Percentiles rank a stretch among this genome's conserved stretches.
phyloP scores from a whole-genome alignment of 2,113 vertebrate species.

The Platanista minor region DNA sequence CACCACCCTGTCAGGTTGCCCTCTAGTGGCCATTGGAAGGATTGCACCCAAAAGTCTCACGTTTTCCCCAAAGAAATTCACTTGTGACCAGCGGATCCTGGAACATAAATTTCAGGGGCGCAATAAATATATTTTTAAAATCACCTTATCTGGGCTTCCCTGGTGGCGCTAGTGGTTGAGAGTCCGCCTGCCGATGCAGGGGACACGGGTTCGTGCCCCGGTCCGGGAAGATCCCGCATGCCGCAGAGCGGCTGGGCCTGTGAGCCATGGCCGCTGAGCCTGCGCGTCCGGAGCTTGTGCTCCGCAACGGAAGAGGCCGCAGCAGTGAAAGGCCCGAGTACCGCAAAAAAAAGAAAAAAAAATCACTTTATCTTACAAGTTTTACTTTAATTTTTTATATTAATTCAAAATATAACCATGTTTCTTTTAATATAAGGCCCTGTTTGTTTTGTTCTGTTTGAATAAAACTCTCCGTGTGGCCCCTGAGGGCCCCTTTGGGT shows the following conservation, averaged over 20 bases:
- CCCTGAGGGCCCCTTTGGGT: background rate
- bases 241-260: no score
- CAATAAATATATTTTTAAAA: background rate
- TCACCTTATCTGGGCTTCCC: background rate
- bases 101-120: background rate
- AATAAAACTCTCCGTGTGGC: background rate
- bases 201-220: no score
- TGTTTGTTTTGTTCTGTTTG: background rate
- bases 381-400: background rate
- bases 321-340: no score
- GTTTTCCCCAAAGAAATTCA: background rate
- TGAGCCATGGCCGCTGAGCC: no score
- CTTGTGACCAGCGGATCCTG: background rate
- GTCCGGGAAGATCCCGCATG: no score
- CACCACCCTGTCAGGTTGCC: no score
- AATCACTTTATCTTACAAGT: background rate
- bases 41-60: background rate
- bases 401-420: background rate
- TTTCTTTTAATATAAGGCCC: background rate
- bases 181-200: no score
- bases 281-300: no score
- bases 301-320: no score
- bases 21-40: background rate
- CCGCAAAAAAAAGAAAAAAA: no score
- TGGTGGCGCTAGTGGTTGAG: no score